Evolutionary conservation across 2,113 vertebrate genomes (phyloP).

Genomic region (Mus musculus): DNA sequence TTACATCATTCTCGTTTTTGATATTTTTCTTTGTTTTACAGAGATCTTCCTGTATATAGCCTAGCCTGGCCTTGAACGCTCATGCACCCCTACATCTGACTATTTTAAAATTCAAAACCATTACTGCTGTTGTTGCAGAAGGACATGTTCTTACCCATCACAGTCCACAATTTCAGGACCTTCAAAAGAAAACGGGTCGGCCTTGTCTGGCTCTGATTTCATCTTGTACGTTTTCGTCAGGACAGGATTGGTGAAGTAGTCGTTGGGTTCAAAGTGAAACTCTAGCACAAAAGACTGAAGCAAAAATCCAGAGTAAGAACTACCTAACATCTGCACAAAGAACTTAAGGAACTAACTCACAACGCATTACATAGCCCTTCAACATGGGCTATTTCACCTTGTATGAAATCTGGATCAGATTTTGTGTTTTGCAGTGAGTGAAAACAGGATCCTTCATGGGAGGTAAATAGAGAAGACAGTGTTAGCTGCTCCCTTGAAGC

Average conservation of each 20-base stretch:
- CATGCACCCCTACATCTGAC: neutral
- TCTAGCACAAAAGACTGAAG: constrained; percentile 96
- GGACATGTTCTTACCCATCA: constrained; percentile 92
- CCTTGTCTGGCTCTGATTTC: constrained; percentile 95
- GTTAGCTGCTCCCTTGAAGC: neutral
- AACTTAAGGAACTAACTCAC: neutral
- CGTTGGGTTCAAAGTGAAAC: constrained; percentile 97
- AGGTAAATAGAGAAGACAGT: neutral
- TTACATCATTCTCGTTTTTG: neutral
- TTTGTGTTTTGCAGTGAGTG: neutral
- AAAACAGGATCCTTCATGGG: neutral
- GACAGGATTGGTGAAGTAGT: constrained; percentile 95
- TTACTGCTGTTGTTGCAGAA: neutral
- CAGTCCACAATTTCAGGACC: constrained; percentile 98
- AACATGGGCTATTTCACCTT: no score
- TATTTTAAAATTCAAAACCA: neutral
- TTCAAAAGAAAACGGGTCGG: constrained; percentile 98
- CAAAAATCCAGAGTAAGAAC: neutral
- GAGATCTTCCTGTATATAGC: neutral
- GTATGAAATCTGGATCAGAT: neutral
- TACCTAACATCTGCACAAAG: accelerated
- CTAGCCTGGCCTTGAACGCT: neutral
- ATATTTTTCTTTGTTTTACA: neutral
- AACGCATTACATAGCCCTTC: accelerated
- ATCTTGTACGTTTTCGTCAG: constrained; percentile 99